Evolutionary conservation across 2,888 invertebrate species (phyloP).

Genomic region (Arctia plantaginis): DNA sequence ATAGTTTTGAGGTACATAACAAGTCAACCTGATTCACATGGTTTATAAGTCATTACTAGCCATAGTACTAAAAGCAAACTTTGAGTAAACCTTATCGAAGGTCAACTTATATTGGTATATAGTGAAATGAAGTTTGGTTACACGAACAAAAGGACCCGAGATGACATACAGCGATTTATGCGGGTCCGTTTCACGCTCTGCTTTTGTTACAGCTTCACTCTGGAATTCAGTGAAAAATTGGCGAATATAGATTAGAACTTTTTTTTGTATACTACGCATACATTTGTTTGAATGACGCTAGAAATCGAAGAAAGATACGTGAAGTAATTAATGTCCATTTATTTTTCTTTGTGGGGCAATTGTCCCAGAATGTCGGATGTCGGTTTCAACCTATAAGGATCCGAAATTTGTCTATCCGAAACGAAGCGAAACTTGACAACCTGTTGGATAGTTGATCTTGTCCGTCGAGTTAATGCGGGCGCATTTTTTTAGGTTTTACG

Average conservation of each 20-base stretch:
- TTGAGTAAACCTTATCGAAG: constrained; percentile 19
- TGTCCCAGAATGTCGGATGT: not conserved
- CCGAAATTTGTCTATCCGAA: not conserved
- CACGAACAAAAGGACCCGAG: constrained; percentile 65
- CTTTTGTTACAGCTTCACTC: constrained; percentile 66
- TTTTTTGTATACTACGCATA: not conserved
- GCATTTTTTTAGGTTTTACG: not conserved
- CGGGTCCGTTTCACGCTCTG: constrained; percentile 50
- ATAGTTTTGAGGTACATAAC: constrained; percentile 18
- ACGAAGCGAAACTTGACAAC: not conserved
- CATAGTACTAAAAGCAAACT: constrained; percentile 15
- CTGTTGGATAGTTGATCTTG: not conserved
- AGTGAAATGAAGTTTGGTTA: constrained; percentile 65
- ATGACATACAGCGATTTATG: constrained; percentile 74
- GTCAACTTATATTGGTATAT: constrained; percentile 46
- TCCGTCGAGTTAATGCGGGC: not conserved
- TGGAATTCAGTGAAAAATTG: constrained; percentile 62
- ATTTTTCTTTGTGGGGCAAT: not conserved
- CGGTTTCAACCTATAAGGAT: not conserved
- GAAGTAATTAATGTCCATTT: not conserved
- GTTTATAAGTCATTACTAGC: constrained; percentile 29
- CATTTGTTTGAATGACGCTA: not conserved
- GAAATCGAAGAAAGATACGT: not conserved
- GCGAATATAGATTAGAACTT: constrained; percentile 14
- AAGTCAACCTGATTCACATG: constrained; percentile 44